Conservation (phyloP, 2,113 vertebrate genomes). For the Strix uralensis region DNA sequence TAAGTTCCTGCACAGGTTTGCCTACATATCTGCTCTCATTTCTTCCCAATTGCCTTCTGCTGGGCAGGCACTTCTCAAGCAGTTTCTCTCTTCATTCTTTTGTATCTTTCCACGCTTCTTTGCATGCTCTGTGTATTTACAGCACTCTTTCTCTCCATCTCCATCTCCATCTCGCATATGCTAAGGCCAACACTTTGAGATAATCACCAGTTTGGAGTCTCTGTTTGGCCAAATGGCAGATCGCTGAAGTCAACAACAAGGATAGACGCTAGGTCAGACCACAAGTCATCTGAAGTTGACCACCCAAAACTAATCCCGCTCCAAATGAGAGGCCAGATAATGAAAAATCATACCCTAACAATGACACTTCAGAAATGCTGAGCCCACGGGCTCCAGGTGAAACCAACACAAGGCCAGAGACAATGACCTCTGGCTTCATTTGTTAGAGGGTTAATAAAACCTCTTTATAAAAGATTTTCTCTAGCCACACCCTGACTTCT, state of each 20-base stretch:
- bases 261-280: not conserved
- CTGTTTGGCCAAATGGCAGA: not conserved
- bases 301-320: not conserved
- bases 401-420: not conserved
- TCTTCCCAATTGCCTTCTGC: not conserved
- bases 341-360: not conserved
- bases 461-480: not conserved
- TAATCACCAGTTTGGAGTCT: not conserved
- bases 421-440: not conserved
- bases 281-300: not conserved
- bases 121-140: not conserved
- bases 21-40: not conserved
- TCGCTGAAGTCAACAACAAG: not conserved
- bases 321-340: not conserved
- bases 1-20: not conserved
- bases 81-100: not conserved
- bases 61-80: not conserved
- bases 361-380: not conserved
- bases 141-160: not conserved
- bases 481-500: not conserved
- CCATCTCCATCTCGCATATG: not conserved
- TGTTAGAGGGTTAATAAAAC: not conserved
- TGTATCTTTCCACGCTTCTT: rapidly evolving
- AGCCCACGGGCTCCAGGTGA: not conserved
- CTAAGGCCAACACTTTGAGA: not conserved